Base-by-base conservation (phyloP, 1,140 invertebrate genomes). In the Drosophila quadrilineata region DNA sequence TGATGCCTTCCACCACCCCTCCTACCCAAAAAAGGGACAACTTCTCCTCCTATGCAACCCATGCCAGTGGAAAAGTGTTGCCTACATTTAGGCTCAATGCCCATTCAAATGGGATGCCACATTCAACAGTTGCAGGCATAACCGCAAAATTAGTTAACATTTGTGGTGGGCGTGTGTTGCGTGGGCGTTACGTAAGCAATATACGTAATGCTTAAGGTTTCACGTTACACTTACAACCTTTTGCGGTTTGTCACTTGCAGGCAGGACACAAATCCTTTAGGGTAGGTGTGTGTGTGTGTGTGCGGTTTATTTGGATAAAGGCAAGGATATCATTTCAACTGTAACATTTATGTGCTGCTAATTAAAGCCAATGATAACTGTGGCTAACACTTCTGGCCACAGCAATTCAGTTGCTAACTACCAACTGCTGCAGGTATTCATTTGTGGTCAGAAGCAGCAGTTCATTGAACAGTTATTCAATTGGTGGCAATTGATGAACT, bases 181-280 rank as follows among this genome's bases (percentile, higher is more conserved):
- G 64, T 65, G 58, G 53, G 56, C 70, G 79, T 74, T 74, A 85
- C 71, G 67, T 80, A 80, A 73, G 67, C 63, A 75, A 74, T n/a
- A n/a, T n/a, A n/a, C n/a, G 65, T 75, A 74, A 75, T 79, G 80
- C 79, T 85, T 85, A 68, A 85, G 77, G 71, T 85, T 85, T n/a
- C 71, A 85, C 56, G 24, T 59, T 54, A n/a, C n/a, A n/a, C n/a
- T n/a, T n/a, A 73, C 63, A 75, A 67, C 74, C 79, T 79, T 84
- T 72, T 85, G 79, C 33, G 79, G 79, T 79, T 79, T 85, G 79
- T 84, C 79, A 85, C 74, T 79, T 85, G 71, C 77, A 74, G 59
- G 53, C 17, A 14, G 56, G 17, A 24, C 33, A 6, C 12, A 9
- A 29, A 10, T 14, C 1, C 14, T 8, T 3, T 1, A 43, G 9